Base-by-base conservation (phyloP, 37 sponge, comb jelly and placozoan genomes). In the Crambe crambe region DNA sequence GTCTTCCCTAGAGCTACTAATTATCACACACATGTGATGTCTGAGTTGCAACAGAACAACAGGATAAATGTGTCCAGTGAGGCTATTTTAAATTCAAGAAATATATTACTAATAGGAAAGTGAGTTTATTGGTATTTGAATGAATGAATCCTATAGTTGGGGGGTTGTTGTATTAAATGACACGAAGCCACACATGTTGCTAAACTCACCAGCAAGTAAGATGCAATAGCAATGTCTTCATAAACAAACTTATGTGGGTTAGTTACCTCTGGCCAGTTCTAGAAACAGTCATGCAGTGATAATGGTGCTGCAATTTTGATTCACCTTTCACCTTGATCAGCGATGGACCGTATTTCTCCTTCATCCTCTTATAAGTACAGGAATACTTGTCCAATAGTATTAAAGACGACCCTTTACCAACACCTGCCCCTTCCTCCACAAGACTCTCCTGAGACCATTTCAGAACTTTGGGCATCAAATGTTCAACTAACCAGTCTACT, bases 191-290 rank as follows among this genome's bases (percentile, higher is more conserved):
- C 12, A 47, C 51, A 47, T 6, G 51, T 6, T 15, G 12, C 51
- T 47, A 12, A 0, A 59, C 95, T 58, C 27, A 94, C 94, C 71
- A 98, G 72, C 18, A 98, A 85, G 62, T 98, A 98, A 3, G 96
- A 75, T 60, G 99, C 99, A 56, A 98, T 98, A 56, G 94, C 92
- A 36, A 95, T 84, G 70, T 96, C 96, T 76, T 96, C 99, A 86
- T 94, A 96, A 23, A 99, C 97, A 82, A 89, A 96, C 85, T 96
- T 98, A 54, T 83, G 62, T 34, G 99, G 96, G 73, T 98, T 96
- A n/a, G 96, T 95, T 0, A 72, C 69, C 58, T 96, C 97, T 3
- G 97, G 91, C 97, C 97, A 96, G 35, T 78, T 80, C 94, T 96
- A 43, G n/a, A n/a, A n/a, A n/a, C n/a, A n/a, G n/a, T n/a, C n/a